Base-by-base conservation (phyloP, 2,888 invertebrate species). In the Punctoribates punctum region DNA sequence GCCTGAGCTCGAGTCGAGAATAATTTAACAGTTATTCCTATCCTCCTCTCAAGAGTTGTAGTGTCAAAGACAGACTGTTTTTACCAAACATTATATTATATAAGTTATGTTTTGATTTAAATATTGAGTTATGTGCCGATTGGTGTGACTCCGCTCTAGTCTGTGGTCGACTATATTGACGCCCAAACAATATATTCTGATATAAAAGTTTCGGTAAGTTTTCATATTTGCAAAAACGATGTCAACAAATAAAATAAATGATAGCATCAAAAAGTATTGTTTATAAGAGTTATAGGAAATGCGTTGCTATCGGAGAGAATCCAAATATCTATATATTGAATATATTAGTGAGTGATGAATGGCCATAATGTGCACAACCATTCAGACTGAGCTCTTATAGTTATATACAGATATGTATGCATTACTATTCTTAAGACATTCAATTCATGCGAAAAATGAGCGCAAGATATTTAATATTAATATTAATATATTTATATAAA, bases 381-480 rank as follows among this genome's bases (percentile, higher is more conserved):
- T 60, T 29, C 1, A 60, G 29, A 13, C 4, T 17, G 29, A 60
- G 60, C 60, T 15, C 23, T 29, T 23, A 57, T 13, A 42, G 42
- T 42, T 42, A 42, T 42, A 42, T 42, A 42, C 42, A 42, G 42
- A 25, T 57, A 57, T 57, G 17, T 42, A 72, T 48, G 72, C 72
- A 48, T 46, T 72, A 20, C 42, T 48, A 72, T 46, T 72, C 46
- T 72, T 72, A 72, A 72, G 72, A 72, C 72, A 72, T 72, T 72
- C 72, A 72, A 72, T 72, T 72, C 46, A 72, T 46, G 46, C 42
- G 25, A 48, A 46, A 72, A 46, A 72, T 48, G 42, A 46, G 72
- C 72, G 15, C 46, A 72, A 72, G 48, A 72, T 72, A 72, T 72
- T 72, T 34, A 25, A 72, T 72, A 72, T 70, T 70, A 70, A 70